Evolutionary conservation across 37 sponge, comb jelly and placozoan genomes (phyloP).

Genomic region (Ianthella basta): DNA sequence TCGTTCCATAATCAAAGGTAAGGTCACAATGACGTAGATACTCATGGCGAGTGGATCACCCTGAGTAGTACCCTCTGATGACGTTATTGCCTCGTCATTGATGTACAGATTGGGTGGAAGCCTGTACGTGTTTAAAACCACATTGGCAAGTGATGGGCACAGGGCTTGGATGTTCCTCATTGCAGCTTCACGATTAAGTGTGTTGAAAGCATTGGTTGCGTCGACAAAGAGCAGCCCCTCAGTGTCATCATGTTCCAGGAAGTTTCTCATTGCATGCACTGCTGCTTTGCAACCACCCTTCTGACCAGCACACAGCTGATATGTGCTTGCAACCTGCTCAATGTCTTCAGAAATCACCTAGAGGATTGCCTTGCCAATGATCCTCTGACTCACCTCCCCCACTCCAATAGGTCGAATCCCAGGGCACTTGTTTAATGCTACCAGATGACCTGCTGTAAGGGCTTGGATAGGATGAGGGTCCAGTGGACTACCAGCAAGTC

Average conservation of each 20-base stretch:
- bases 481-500: background rate
- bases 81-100: slow-evolving; percentile 35
- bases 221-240: slow-evolving; percentile 18
- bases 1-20: slow-evolving; percentile 44
- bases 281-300: background rate
- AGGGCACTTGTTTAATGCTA: background rate
- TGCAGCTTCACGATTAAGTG: slow-evolving; percentile 41
- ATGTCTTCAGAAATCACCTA: background rate
- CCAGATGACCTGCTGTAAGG: background rate
- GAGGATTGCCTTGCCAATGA: background rate
- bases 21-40: slow-evolving; percentile 51
- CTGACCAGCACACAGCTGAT: background rate
- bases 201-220: slow-evolving; percentile 37
- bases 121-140: slow-evolving; percentile 41
- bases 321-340: background rate
- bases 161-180: slow-evolving; percentile 34
- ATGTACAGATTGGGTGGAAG: slow-evolving; percentile 21
- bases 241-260: background rate
- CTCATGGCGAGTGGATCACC: slow-evolving; percentile 46
- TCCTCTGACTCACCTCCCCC: background rate
- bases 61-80: slow-evolving; percentile 57
- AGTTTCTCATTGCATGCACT: background rate
- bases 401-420: slow-evolving; percentile 19
- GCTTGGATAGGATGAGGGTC: background rate
- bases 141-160: slow-evolving; percentile 38